Evolutionary conservation across 1,140 invertebrate species (phyloP), one percentile per base, ranked within the genome.

Genomic region (Palaemon carinicauda): DNA sequence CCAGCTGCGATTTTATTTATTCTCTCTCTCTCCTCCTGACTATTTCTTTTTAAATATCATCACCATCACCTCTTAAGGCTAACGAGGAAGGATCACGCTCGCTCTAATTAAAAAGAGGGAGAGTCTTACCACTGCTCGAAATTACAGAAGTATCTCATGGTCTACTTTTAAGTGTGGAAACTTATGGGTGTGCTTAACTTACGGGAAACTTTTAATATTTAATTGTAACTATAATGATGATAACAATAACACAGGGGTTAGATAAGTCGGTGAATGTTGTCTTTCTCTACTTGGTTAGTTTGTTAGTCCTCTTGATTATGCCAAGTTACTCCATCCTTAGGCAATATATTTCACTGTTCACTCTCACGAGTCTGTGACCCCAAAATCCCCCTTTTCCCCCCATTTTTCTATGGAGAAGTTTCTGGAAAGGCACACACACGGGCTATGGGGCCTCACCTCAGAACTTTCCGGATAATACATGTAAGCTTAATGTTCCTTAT

Each of bases 101-200:
- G 27, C 29, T 41, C 77, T 52, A 17, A 27, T 60, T 5, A 27
- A n/a, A 29, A 24, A 19, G 15, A 19, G 53, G 53, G 51, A 29
- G 56, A 60, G 52, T 33, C 65, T 60, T 69, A 75, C 21, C 29
- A 60, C 41, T 86, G 21, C 73, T 71, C 84, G 60, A 27, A 74
- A 73, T 80, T 50, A 15, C 60, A 77, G 80, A 80, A 86, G 50
- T 86, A 86, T 86, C 84, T 86, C 84, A 86, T 86, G 84, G 84
- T 86, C 77, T 86, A 86, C 77, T 86, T 80, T 86, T 86, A 86
- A 86, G 84, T 86, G 84, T 86, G 84, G 84, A 86, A 80, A 86
- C 78, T 80, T 86, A 86, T 86, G 84, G 84, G 84, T 86, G 84
- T 86, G 84, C 84, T 84, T 86, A 86, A 60, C 60, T 86, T 80